A percentile compares a stretch with the other conserved stretches of the same genome.
Evolutionary conservation across 1,140 invertebrate genomes (phyloP).

Genomic region (Brevipalpus yothersi): DNA sequence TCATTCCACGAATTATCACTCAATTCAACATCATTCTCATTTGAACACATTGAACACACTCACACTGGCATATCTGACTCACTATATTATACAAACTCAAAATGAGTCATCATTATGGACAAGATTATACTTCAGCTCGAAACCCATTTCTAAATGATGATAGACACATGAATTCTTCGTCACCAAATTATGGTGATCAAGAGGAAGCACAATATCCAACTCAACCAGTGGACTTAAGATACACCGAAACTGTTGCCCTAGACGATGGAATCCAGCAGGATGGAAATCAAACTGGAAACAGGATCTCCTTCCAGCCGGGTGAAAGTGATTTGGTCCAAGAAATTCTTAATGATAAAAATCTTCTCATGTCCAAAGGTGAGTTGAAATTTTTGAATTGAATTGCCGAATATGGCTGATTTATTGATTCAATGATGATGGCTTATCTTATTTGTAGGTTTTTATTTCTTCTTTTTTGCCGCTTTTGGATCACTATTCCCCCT

Average conservation of each 20-base stretch:
- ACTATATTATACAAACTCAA: too few relatives aligned
- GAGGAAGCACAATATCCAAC: background rate
- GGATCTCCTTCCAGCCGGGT: background rate
- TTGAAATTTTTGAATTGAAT: conserved; percentile 25
- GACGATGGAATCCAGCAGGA: background rate
- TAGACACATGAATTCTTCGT: too few relatives aligned
- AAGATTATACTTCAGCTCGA: too few relatives aligned
- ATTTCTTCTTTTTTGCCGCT: conserved; percentile 98
- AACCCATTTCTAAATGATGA: too few relatives aligned
- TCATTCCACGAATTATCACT: too few relatives aligned
- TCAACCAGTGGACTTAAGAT: background rate
- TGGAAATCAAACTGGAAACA: background rate
- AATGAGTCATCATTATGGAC: too few relatives aligned
- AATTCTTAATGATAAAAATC: background rate
- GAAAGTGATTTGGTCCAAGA: background rate
- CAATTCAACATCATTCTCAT: too few relatives aligned
- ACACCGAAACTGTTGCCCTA: background rate
- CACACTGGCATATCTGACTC: too few relatives aligned
- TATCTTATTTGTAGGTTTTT: conserved; percentile 49
- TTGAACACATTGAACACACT: too few relatives aligned
- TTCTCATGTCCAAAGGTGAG: background rate
- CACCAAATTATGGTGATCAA: background rate
- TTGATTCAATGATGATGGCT: conserved; percentile 51
- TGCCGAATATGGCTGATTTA: conserved; percentile 16
- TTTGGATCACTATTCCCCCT: conserved; percentile 93